Evolutionary conservation across 64 coral and sea anemone genomes (phyloP), one percentile per base, ranked within the genome.

Genomic region (Porites australiensis): DNA sequence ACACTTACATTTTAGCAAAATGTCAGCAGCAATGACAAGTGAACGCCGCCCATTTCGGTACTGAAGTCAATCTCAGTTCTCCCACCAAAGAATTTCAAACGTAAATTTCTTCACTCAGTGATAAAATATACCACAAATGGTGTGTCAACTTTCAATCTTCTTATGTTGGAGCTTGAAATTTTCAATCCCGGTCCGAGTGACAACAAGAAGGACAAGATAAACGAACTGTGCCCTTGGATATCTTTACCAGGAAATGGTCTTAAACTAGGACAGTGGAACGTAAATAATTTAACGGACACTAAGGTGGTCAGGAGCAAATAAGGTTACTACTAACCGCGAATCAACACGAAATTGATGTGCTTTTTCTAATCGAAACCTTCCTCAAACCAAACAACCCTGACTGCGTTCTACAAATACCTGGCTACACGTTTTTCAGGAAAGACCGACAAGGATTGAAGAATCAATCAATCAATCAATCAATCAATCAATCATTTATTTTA

Each of bases 331-430:
- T 73, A 45, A 45, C 70, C 44, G 44, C 70, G 44, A 75, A 75
- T 16, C 19, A 44, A 75, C 27, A 37, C 1, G 27, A 37, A 37
- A 46, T 75, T 3, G 72, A 75, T 50, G 72, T 75, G 68, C 50
- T 64, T 64, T 74, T 74, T 58, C 67, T 88, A 11, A 45, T 74
- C 37, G 85, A 87, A 87, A 87, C 84, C 23, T 87, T 87, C n/a
- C 52, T 87, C 13, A 58, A 87, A 13, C 67, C 67, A 18, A 22
- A 87, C 21, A 23, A 2, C 1, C 18, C 66, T 19, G 84, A 73
- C 14, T 72, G 18, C 37, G 43, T 52, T 50, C 58, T 57, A 13
- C 48, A 48, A 72, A 57, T 87, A 0, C 44, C 45, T 52, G 84
- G 84, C 13, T 87, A 72, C 37, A 8, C 53, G 20, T 54, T 87